These are phyloP conservation scores for Lates japonicus DNA, from an alignment of 2,797 vertebrate species.

Conservation along the genomic window DNA sequence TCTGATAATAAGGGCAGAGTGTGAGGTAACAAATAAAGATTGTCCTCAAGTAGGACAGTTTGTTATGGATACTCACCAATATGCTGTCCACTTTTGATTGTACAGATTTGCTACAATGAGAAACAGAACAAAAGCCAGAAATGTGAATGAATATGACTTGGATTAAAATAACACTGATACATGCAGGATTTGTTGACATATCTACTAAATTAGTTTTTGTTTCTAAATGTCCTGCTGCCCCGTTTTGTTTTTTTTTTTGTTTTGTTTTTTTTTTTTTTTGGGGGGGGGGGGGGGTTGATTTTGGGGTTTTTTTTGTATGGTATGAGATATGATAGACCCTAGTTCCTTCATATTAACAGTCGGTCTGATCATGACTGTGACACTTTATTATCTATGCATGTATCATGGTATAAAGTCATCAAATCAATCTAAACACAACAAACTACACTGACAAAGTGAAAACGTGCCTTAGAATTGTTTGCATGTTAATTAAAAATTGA, in stretches of 20 bases:
- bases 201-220: not conserved
- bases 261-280: no score
- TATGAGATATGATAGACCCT: not conserved
- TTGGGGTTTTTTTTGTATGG: not conserved
- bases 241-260: not conserved
- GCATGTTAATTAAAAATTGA: not conserved
- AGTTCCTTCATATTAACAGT: not conserved
- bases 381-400: not conserved
- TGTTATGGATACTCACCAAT: conserved; percentile 93
- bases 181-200: not conserved
- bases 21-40: not conserved
- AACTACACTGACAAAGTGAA: not conserved
- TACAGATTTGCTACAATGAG: conserved; percentile 96
- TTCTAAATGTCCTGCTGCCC: not conserved
- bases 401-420: no score
- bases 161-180: not conserved
- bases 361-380: not conserved
- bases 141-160: not conserved
- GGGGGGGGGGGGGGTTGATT: no score
- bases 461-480: not conserved
- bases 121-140: conserved; percentile 50
- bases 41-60: not conserved
- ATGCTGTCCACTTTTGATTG: conserved; percentile 99
- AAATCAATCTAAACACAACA: not conserved
- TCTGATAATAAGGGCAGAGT: not conserved